A percentile compares a stretch with the other conserved stretches of the same genome.
phyloP scores from a whole-genome alignment of 2,113 vertebrate species.

The Platycercus adscitus region DNA sequence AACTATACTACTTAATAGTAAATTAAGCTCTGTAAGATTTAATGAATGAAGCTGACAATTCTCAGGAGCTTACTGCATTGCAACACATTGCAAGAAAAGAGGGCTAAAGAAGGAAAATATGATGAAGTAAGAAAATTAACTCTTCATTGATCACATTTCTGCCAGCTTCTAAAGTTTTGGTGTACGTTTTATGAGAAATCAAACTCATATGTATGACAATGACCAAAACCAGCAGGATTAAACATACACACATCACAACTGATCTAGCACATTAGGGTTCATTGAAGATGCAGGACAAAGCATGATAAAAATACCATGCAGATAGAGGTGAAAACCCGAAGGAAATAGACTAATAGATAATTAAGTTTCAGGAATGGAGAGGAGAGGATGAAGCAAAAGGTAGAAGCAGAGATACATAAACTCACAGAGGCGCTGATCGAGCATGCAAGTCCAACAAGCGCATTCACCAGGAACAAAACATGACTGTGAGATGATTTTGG shows the following conservation, averaged over 20 bases:
- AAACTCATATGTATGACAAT: not conserved
- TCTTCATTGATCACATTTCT: not conserved
- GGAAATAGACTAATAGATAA: not conserved
- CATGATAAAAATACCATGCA: not conserved
- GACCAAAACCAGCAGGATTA: not conserved
- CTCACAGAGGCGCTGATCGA: not conserved
- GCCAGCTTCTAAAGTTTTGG: not conserved
- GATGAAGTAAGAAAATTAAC: not conserved
- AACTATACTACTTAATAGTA: not conserved
- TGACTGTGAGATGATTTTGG: not conserved
- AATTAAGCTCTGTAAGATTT: not conserved
- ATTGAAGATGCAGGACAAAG: not conserved
- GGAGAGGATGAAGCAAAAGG: fast-evolving
- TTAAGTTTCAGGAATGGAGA: not conserved
- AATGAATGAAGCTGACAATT: not conserved
- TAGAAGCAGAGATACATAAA: not conserved
- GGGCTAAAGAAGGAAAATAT: not conserved
- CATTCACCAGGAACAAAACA: not conserved
- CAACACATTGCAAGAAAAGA: not conserved
- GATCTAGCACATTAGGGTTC: not conserved
- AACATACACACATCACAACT: not conserved
- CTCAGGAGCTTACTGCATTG: not conserved
- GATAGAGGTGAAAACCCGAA: not conserved
- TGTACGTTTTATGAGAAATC: not conserved
- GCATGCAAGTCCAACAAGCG: fast-evolving